Conservation (phyloP, 2,888 invertebrate species). For the Chrysotoxum bicinctum region DNA sequence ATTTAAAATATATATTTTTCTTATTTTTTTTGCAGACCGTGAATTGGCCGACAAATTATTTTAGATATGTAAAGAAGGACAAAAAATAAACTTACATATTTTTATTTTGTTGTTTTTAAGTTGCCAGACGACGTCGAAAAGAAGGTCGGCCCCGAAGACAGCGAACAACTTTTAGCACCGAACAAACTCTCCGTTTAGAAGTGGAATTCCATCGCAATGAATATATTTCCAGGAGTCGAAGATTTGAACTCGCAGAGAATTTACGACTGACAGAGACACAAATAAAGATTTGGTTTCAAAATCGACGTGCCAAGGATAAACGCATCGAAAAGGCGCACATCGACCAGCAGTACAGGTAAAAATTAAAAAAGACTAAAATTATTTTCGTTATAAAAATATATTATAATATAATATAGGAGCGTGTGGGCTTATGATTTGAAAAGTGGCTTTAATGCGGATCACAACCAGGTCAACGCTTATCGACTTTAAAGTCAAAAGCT, state of each 20-base stretch:
- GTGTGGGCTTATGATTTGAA: no score
- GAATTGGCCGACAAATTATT: no score
- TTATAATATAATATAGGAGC: no score
- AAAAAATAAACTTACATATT: no score
- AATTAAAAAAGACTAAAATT: background rate
- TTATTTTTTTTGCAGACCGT: no score
- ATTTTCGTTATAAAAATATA: no score
- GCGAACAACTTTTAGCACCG: slow-evolving; percentile 96
- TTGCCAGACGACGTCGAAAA: slow-evolving; percentile 92
- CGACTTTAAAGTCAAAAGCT: no score
- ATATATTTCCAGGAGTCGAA: slow-evolving; percentile 93
- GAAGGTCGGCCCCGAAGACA: slow-evolving; percentile 94
- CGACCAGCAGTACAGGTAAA: slow-evolving; percentile 95
- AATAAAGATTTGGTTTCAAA: slow-evolving; percentile 96
- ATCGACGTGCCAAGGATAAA: slow-evolving; percentile 97
- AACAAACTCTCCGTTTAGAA: slow-evolving; percentile 94
- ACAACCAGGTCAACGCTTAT: no score
- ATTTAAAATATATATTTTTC: no score
- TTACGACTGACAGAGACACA: slow-evolving; percentile 89
- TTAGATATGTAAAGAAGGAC: no score
- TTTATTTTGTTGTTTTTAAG: slow-evolving; percentile 81
- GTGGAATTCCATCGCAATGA: slow-evolving; percentile 95
- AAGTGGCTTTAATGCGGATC: no score
- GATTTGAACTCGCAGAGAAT: slow-evolving; percentile 89
- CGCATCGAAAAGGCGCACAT: slow-evolving; percentile 97